These are phyloP conservation scores for Penaeus indicus DNA, from an alignment of 1,140 invertebrate species.

Conservation along the genomic window DNA sequence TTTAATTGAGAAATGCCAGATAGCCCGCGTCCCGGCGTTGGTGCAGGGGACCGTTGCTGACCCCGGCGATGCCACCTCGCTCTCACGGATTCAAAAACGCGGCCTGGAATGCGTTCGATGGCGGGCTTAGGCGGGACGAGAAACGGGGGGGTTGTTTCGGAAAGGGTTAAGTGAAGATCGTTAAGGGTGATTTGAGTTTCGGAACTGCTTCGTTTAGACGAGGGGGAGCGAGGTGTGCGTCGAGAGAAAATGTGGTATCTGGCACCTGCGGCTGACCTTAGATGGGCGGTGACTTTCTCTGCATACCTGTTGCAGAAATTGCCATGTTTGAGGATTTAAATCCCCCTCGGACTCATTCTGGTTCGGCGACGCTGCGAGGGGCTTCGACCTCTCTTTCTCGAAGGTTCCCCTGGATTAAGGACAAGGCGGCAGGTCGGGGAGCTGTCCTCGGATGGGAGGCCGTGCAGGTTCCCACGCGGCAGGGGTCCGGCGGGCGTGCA, in stretches of 20 bases:
- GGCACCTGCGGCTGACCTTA: conserved; percentile 21
- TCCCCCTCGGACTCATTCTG: background rate
- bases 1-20: conserved; percentile 32
- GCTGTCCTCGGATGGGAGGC: background rate
- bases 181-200: too few species aligned
- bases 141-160: too few species aligned
- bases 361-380: too few species aligned
- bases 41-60: conserved; percentile 25
- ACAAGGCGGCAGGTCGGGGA: background rate
- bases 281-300: conserved; percentile 27
- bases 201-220: too few species aligned
- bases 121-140: too few species aligned
- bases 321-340: conserved; percentile 24
- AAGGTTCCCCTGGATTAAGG: too few species aligned
- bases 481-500: background rate
- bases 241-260: background rate
- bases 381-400: too few species aligned
- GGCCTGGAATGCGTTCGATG: too few species aligned
- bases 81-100: too few species aligned
- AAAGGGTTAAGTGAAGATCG: too few species aligned
- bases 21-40: background rate
- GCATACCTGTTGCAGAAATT: conserved; percentile 31
- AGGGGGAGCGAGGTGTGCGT: too few species aligned
- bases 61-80: background rate
- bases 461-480: background rate